A percentile compares a stretch with the other conserved stretches of the same genome.
These are phyloP conservation scores for Noctuana brunneofusca DNA, from an alignment of 2,888 invertebrate genomes.

Conservation along the genomic window DNA sequence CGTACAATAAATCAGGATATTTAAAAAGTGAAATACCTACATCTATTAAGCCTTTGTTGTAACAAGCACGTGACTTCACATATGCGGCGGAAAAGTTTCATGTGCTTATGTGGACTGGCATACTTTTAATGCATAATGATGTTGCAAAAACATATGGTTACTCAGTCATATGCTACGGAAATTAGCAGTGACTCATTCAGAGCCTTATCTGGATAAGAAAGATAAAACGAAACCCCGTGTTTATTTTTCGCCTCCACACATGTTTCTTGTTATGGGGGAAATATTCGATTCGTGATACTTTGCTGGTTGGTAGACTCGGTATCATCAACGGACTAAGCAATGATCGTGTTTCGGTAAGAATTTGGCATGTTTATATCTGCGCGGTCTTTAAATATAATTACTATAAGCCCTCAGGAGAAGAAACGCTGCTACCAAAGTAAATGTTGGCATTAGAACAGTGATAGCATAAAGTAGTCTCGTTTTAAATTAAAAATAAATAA, in stretches of 20 bases:
- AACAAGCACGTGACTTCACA: conserved; percentile 24
- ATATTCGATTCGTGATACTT: not conserved
- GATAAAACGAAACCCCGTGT: conserved; percentile 56
- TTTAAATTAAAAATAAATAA: no score
- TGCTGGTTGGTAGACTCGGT: not conserved
- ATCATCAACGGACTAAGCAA: not conserved
- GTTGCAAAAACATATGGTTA: conserved; percentile 73
- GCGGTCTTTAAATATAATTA: no score
- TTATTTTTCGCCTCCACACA: conserved; percentile 47
- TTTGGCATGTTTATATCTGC: no score
- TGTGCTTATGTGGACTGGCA: conserved; percentile 50
- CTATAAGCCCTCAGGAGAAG: no score
- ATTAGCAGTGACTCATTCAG: conserved; percentile 65
- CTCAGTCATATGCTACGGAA: conserved; percentile 64
- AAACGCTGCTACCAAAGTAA: no score
- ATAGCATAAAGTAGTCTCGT: no score
- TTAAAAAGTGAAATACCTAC: not conserved
- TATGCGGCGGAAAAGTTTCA: conserved; percentile 29
- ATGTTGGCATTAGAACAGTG: no score
- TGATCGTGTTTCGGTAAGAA: not conserved
- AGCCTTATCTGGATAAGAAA: conserved; percentile 67
- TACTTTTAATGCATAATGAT: conserved; percentile 60
- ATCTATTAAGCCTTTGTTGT: not conserved
- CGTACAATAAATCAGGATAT: not conserved
- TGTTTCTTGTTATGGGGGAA: conserved; percentile 35